Percentiles rank a stretch among this genome's conserved stretches.
phyloP scores from a whole-genome alignment of 2,797 vertebrate genomes.

The Pteropus rufus region DNA sequence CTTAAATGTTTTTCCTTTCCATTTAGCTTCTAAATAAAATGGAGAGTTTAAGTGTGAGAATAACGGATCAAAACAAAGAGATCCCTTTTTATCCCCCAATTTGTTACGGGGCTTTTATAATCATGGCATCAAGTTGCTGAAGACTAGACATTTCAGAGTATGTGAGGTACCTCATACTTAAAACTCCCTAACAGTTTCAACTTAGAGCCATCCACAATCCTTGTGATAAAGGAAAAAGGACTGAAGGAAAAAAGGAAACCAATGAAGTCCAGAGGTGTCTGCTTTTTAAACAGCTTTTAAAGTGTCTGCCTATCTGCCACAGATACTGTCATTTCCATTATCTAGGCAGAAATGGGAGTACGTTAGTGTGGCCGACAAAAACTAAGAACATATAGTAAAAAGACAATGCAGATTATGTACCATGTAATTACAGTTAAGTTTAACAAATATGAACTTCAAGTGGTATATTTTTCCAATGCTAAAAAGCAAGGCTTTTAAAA shows the following conservation, averaged over 20 bases:
- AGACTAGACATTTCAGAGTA: neutral
- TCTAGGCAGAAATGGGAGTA: neutral
- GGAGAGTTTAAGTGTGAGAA: constrained; percentile 3
- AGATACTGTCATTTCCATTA: neutral
- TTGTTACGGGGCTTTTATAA: neutral
- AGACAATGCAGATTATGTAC: constrained; percentile 60
- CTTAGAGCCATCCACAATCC: neutral
- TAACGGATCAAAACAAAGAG: constrained; percentile 13
- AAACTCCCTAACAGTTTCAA: neutral
- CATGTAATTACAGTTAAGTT: constrained; percentile 64
- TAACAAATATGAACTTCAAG: constrained; percentile 63
- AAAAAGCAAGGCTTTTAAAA: constrained; percentile 73
- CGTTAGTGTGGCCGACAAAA: constrained; percentile 33
- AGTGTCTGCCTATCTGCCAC: neutral
- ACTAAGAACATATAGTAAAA: constrained; percentile 48
- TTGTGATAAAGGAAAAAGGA: constrained; percentile 14
- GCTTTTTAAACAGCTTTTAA: neutral
- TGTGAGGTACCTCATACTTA: neutral
- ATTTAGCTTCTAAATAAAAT: constrained; percentile 26
- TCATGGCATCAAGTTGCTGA: neutral
- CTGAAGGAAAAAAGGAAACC: constrained; percentile 23
- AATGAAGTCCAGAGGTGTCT: neutral
- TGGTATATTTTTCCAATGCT: constrained; percentile 65
- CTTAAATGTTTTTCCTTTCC: constrained; percentile 28
- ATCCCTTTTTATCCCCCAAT: neutral